Base-by-base conservation (phyloP, 2,888 invertebrate genomes). In the Cantharis lateralis region DNA sequence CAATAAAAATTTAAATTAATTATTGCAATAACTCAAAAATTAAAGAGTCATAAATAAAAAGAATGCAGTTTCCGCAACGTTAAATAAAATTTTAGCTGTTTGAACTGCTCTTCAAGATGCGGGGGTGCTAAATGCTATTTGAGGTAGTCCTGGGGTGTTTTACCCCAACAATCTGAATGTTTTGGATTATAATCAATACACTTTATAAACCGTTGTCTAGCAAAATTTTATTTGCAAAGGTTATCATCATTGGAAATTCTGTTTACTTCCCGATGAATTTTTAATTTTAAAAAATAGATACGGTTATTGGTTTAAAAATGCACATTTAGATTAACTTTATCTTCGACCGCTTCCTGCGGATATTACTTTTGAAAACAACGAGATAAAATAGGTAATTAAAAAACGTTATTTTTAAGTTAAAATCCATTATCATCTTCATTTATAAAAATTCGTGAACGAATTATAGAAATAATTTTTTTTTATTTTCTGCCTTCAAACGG, bases 71-170 rank as follows among this genome's bases (percentile, higher is more conserved):
- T 48, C n/a, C 5, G n/a, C 48, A 2, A 32, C 13, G 32, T 32
- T n/a, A 26, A 15, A 10, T 16, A 48, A 28, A 7, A 24, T 20
- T 70, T 70, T 15, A 5, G 70, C 62, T 70, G 70, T 24, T 70
- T 70, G 24, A 62, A 64, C 15, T n/a, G 64, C 13, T 24, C 63
- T 63, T 64, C 5, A 15, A 20, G n/a, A 63, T 24, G 64, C 24
- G 71, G 63, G 71, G 63, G 71, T 63, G 71, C 71, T 61, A 24
- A 15, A n/a, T 26, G 28, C 28, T 66, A 66, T 66, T 72, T 72
- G 72, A 72, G 72, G 72, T 72, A 72, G 71, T 64, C 20, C 72
- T 32, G 68, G 64, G 68, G 61, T 72, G 72, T 71, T 66, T 66
- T 64, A 71, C 71, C 71, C 72, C 20, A 68, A 68, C 66, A 20